Conservation (phyloP, 2,888 invertebrate genomes). For the Eupeodes latifasciatus region DNA sequence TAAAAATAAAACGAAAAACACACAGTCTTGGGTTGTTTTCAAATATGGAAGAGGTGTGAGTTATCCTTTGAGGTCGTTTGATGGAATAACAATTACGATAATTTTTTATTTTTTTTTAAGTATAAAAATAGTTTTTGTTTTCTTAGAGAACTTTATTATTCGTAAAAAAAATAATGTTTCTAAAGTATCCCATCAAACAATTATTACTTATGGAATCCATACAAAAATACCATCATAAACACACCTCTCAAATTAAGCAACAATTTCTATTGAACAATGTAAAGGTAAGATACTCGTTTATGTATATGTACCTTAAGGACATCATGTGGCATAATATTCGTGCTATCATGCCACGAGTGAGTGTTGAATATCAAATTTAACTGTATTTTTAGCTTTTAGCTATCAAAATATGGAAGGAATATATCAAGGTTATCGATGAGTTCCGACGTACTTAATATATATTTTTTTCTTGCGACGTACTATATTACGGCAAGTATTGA, state of each 20-base stretch:
- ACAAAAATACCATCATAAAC: slow-evolving; percentile 16
- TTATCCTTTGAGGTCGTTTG: slow-evolving; percentile 12
- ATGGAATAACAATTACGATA: neutral
- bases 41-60: neutral
- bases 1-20: neutral
- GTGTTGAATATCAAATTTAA: neutral
- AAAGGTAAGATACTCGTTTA: too few relatives aligned
- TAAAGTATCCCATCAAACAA: neutral
- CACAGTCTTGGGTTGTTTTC: neutral
- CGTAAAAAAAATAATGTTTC: neutral
- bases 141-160: neutral
- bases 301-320: neutral
- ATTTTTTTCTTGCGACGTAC: too few relatives aligned
- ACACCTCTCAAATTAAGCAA: slow-evolving; percentile 14
- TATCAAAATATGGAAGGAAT: slow-evolving; percentile 1
- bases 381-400: neutral
- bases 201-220: slow-evolving; percentile 6
- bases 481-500: too few relatives aligned
- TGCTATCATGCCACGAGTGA: slow-evolving; percentile 1
- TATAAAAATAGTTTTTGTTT: neutral
- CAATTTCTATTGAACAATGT: slow-evolving; percentile 15
- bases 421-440: slow-evolving; percentile 14
- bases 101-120: too few relatives aligned
- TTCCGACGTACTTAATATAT: too few relatives aligned
- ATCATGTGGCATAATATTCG: neutral